Base-by-base conservation (phyloP, 2,888 invertebrate species). In the Dynastes grantii region DNA sequence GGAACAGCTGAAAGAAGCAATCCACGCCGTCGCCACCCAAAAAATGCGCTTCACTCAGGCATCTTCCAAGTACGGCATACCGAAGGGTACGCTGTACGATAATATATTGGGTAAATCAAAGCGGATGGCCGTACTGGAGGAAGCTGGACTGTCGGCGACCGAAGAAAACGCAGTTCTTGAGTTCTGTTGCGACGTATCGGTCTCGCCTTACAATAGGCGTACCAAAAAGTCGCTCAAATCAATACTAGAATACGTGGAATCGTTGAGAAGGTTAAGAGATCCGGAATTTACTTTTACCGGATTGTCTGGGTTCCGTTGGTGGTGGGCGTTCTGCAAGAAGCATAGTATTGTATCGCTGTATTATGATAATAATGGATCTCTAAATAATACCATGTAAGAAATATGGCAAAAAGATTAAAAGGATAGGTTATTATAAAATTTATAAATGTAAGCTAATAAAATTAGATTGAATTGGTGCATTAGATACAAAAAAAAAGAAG, bases 301-400 rank as follows among this genome's bases (percentile, higher is more conserved):
- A n/a, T 89, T 94, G n/a, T 92, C 92, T 29, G 94, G 94, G 0
- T 95, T 93, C 84, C 89, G 94, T 13, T 95, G 95, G 95, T 95
- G 95, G 95, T 95, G 95, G 95, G 94, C 94, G 0, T 95, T 95
- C 85, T 94, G 94, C 89, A 94, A 94, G 88, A 94, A 94, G 85
- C 93, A 95, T 88, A 93, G 93, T 77, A 93, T 95, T 81, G 93
- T 94, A 1, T 94, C 94, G 76, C 87, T 92, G 73, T 92, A 92
- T 85, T 92, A 90, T 82, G 90, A 90, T 76, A 88, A 86, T 81
- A 84, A 83, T 78, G 81, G 81, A 27, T 76, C 80, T 64, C 53
- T 78, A 49, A 79, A 77, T 67, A 79, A 77, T 67, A 51, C 76
- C 16, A 68, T 77, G 68, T 75, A 61, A 71, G 22, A 65, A 40